Base-by-base conservation (phyloP, 2,888 invertebrate species). In the Meiosimyza decipiens region DNA sequence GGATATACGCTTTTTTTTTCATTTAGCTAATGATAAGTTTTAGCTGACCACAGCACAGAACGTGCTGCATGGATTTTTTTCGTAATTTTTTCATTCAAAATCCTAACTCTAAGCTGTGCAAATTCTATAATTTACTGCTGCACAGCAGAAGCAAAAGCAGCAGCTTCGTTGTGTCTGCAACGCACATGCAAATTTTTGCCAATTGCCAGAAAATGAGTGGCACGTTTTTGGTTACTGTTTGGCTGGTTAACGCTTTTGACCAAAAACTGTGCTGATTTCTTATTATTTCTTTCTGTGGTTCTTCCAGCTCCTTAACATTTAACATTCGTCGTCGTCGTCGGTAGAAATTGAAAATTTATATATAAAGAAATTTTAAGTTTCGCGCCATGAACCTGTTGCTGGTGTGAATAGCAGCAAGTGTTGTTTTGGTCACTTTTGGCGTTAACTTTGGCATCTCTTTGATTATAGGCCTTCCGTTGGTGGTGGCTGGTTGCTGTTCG, bases 391-490 rank as follows among this genome's bases (percentile, higher is more conserved):
- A 57, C 57, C 57, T 57, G 57, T 13, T 57, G 15, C 28, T 57
- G 47, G 52, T 74, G 74, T 75, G 75, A 77, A 77, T 74, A 74
- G 77, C 73, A 72, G 82, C 82, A 84, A 84, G 84, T 84, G 84
- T 84, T 84, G 85, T 79, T 83, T 84, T 82, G 82, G 81, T 82
- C 84, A 84, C 84, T 84, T 83, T 81, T 80, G 84, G 84, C 85
- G 84, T 83, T 82, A 84, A 84, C 81, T 83, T 83, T 84, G 80
- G 82, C 84, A 82, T 81, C 77, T 76, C 73, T 74, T 74, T 79
- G 77, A 79, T 79, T 78, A 79, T 76, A 77, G 59, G 73, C 73
- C 74, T 76, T 62, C 33, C 47, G 67, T 40, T 64, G 64, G 16
- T 52, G 60, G 49, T 15, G 55, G 60, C 64, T 73, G 68, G 73